Percentiles rank a stretch among this genome's conserved stretches.
Conservation (phyloP, 1,140 invertebrate species). For the Tenebrio molitor region DNA sequence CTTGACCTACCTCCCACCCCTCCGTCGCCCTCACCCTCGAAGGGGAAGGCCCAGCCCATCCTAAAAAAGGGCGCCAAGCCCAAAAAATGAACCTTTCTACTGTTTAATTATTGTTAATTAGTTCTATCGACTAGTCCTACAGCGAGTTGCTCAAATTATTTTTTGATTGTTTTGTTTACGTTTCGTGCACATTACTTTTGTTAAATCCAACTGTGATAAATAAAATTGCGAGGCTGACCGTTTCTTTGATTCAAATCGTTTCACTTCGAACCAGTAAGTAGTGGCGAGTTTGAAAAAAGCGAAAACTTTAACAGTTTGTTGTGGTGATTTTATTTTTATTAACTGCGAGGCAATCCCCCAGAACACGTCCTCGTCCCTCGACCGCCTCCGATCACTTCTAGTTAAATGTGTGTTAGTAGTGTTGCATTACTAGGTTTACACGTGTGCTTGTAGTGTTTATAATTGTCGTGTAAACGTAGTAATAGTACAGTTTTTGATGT, state of each 20-base stretch:
- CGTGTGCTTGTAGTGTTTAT: constrained; percentile 40
- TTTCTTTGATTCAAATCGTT: constrained; percentile 14
- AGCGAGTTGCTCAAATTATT: constrained; percentile 42
- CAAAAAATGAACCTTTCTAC: constrained; percentile 56
- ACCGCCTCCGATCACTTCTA: constrained; percentile 3
- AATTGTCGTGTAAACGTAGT: constrained; percentile 37
- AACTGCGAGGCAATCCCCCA: constrained; percentile 30
- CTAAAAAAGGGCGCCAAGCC: constrained; percentile 57
- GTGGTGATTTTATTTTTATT: constrained; percentile 33
- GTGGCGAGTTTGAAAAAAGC: neutral
- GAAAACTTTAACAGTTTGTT: constrained; percentile 22
- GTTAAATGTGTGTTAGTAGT: constrained; percentile 41
- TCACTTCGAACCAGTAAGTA: constrained; percentile 15
- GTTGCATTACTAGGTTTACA: constrained; percentile 39
- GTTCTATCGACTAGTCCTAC: constrained; percentile 18
- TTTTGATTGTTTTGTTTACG: constrained; percentile 46
- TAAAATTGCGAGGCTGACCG: constrained; percentile 46
- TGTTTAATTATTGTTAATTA: constrained; percentile 24
- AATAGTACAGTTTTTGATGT: constrained; percentile 51
- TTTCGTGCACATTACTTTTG: constrained; percentile 30
- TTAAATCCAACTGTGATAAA: constrained; percentile 56
- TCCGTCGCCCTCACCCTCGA: constrained; percentile 63
- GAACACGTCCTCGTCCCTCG: constrained; percentile 5
- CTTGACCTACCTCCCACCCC: constrained; percentile 66
- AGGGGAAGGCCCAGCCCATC: constrained; percentile 55